Evolutionary conservation across 2,888 invertebrate genomes (phyloP), one percentile per base, ranked within the genome.

Genomic region (Caenorhabditis zanzibari): DNA sequence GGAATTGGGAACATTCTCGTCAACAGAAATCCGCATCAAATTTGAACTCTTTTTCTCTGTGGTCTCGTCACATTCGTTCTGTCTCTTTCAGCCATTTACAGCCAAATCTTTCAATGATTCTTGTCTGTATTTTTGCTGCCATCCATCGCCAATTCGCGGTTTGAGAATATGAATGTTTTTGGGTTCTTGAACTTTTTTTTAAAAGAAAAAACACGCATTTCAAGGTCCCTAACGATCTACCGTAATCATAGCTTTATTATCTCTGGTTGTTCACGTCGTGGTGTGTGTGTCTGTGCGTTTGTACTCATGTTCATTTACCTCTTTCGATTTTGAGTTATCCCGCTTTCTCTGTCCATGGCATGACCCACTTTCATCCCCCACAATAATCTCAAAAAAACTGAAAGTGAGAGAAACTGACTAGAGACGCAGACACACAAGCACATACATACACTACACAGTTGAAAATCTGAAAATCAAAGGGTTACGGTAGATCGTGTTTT

Each of bases 251-350:
- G 26, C 54, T 41, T 64, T 24, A 32, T 73, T 52, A 10, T 63
- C 26, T 24, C 49, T 73, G 71, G 71, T 71, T 59, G 71, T 71
- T n/a, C 56, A 54, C 73, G 73, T 73, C 54, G 74, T 74, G 74
- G 63, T 63, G 61, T 61, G 72, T 72, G 61, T 73, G 63, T 63
- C 61, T 73, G 73, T 73, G 63, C 58, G 73, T 63, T 49, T 63
- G 61, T 73, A 56, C 26, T 52, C 19, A 22, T 58, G 19, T 38
- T 44, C 7, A 68, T 68, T 52, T 52, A 38, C 32, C 35, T 63
- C 12, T 47, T 58, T 56, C 14, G 44, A 54, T 32, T 52, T 9
- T 35, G 16, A n/a, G 22, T 61, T 72, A 9, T 61, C 22, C n/a
- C 26, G n/a, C 26, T 32, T 38, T 58, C 26, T 63, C 22, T 47